phyloP scores from a whole-genome alignment of 2,888 invertebrate genomes.

The Synergus umbraculus region DNA sequence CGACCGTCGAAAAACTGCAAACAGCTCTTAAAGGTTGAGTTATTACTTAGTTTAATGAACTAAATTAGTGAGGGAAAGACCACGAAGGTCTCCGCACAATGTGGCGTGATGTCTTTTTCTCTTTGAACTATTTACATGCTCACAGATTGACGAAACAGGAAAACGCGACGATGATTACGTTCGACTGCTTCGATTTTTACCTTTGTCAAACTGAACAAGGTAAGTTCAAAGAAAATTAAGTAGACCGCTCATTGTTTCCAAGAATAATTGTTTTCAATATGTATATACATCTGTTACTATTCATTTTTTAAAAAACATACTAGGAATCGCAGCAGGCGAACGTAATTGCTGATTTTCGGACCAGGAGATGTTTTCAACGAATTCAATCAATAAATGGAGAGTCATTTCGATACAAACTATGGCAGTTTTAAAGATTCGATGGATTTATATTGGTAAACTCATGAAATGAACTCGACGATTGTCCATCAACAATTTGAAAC shows the following conservation, averaged over 20 bases:
- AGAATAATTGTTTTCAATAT: background rate
- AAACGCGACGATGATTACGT: constrained; percentile 29
- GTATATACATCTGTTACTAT: constrained; percentile 14
- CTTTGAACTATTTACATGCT: constrained; percentile 56
- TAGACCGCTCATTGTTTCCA: background rate
- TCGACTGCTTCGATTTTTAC: constrained; percentile 19
- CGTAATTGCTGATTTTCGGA: constrained; percentile 35
- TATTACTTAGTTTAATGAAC: constrained; percentile 45
- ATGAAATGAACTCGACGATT: background rate
- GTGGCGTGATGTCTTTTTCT: constrained; percentile 46
- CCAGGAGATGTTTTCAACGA: background rate
- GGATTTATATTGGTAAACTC: background rate
- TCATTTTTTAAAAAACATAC: constrained; percentile 1
- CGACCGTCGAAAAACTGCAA: constrained; percentile 42
- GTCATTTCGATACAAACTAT: background rate
- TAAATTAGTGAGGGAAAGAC: constrained; percentile 44
- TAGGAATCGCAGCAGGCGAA: constrained; percentile 32
- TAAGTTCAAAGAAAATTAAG: constrained; percentile 34
- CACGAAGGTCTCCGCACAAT: constrained; percentile 37
- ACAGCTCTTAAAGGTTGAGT: constrained; percentile 43
- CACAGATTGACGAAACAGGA: constrained; percentile 49
- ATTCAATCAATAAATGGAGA: background rate
- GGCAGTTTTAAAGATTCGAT: background rate
- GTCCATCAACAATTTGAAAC: constrained; percentile 24
- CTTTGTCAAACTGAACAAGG: background rate